Base-by-base conservation (phyloP, 1,140 invertebrate genomes). In the Wasmannia auropunctata region DNA sequence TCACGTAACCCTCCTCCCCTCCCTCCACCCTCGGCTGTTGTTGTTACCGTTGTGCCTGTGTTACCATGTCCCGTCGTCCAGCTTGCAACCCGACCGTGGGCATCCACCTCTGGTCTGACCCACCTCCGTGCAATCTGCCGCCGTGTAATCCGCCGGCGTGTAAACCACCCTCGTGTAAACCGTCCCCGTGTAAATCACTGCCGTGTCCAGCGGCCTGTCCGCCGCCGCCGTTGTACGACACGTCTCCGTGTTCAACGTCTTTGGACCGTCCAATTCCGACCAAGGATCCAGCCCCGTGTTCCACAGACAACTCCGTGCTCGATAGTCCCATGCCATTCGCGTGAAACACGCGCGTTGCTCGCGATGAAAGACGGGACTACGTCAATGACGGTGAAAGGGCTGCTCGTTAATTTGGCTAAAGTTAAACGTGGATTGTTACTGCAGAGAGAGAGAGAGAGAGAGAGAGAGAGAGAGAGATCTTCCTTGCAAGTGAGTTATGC, bases 121-220 rank as follows among this genome's bases (percentile, higher is more conserved):
- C 25, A 83, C 51, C 79, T 83, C 79, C 67, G 67, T 74, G 79
- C 79, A 83, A 83, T 83, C 79, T 83, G 79, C 67, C 67, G 51
- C 25, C 67, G 54, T 83, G 79, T 83, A 83, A 83, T 83, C 79
- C 79, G 51, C 65, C 79, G 25, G 51, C 79, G 67, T 83, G 79
- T 83, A 83, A 83, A 83, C 79, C 51, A 83, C 67, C 67, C 79
- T 74, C 54, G 37, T 83, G 79, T 83, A 83, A 74, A 83, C 67
- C 37, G 79, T 83, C 67, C 40, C 25, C 54, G 51, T 83, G 79
- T 83, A 83, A 83, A 83, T 83, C 79, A 83, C 79, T 46, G 79
- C 67, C 67, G 37, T 83, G 79, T 83, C 79, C 67, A 83, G 67
- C 25, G 37, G 51, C 67, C 79, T 69, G 65, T 56, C 67, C 62